Conservation (phyloP, 2,888 invertebrate species). For the Morpho achilles region DNA sequence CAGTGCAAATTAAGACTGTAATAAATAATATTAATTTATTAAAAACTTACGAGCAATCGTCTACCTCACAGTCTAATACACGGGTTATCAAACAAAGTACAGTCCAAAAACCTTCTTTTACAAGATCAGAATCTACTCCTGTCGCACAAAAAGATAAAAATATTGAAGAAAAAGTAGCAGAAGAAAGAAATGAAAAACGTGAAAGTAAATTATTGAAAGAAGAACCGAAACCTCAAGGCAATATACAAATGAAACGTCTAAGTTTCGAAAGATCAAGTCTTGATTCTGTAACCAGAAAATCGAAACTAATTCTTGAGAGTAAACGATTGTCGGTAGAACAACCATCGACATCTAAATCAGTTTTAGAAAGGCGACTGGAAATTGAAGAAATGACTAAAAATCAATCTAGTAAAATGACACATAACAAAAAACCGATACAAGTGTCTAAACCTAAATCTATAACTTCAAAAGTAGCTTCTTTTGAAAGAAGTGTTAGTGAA, state of each 20-base stretch:
- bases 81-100: slow-evolving; percentile 53
- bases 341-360: slow-evolving; percentile 63
- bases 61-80: slow-evolving; percentile 49
- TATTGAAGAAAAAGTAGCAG: slow-evolving; percentile 22
- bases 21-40: slow-evolving; percentile 33
- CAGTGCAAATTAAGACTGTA: slow-evolving; percentile 36
- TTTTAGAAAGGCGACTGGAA: slow-evolving; percentile 68
- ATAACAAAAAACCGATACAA: slow-evolving; percentile 46
- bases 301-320: slow-evolving; percentile 40
- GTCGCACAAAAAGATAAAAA: slow-evolving; percentile 33
- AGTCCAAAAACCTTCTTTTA: slow-evolving; percentile 41
- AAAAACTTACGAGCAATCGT: slow-evolving; percentile 40
- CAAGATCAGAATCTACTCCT: slow-evolving; percentile 50
- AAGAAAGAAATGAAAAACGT: slow-evolving; percentile 22
- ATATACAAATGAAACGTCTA: slow-evolving; percentile 65
- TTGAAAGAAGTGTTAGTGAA: slow-evolving; percentile 49
- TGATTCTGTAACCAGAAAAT: slow-evolving; percentile 65
- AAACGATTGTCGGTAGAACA: slow-evolving; percentile 50
- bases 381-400: slow-evolving; percentile 62
- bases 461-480: slow-evolving; percentile 61
- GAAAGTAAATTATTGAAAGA: slow-evolving; percentile 29
- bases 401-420: slow-evolving; percentile 41
- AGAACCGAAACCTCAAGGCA: slow-evolving; percentile 41
- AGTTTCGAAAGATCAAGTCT: slow-evolving; percentile 73
- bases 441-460: slow-evolving; percentile 54